Evolutionary conservation across 2,888 invertebrate species (phyloP).

Genomic region (Brachypterus glaber): DNA sequence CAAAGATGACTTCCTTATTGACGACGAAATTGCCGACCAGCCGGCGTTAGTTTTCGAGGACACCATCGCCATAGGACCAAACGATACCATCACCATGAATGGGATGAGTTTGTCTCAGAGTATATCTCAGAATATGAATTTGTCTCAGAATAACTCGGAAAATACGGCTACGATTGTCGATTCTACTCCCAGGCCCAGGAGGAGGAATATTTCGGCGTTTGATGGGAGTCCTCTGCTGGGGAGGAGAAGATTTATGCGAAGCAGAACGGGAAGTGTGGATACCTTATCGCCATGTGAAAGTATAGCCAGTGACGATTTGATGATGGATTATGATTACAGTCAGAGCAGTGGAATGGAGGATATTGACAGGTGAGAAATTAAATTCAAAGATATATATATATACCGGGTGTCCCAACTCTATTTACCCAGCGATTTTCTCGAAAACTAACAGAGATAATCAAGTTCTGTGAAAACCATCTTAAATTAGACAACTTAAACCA

Average conservation of each 20-base stretch:
- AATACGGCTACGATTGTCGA: slow-evolving; percentile 33
- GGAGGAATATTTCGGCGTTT: slow-evolving; percentile 32
- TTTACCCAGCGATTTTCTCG: too few species aligned
- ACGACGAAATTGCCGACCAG: slow-evolving; percentile 87
- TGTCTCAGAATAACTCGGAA: slow-evolving; percentile 31
- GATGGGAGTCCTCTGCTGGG: slow-evolving; percentile 37
- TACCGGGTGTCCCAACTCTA: too few species aligned
- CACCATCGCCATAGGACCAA: slow-evolving; percentile 37
- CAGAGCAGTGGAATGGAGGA: slow-evolving; percentile 43
- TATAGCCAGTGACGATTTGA: slow-evolving; percentile 77
- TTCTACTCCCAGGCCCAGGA: slow-evolving; percentile 35
- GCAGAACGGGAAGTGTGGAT: slow-evolving; percentile 59
- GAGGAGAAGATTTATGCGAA: slow-evolving; percentile 28
- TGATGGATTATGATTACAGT: slow-evolving; percentile 70
- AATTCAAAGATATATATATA: too few species aligned
- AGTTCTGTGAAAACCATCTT: too few species aligned
- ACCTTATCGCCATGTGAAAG: slow-evolving; percentile 77
- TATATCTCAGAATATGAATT: slow-evolving; percentile 14
- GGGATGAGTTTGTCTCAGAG: not conserved
- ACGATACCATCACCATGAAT: slow-evolving; percentile 13
- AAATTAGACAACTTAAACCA: too few species aligned
- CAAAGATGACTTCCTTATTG: slow-evolving; percentile 72
- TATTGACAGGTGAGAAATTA: slow-evolving; percentile 39
- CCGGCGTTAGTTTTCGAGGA: slow-evolving; percentile 73
- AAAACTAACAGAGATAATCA: too few species aligned